Evolutionary conservation across 2,113 vertebrate species (phyloP).

Genomic region (Atherinomorus stipes): DNA sequence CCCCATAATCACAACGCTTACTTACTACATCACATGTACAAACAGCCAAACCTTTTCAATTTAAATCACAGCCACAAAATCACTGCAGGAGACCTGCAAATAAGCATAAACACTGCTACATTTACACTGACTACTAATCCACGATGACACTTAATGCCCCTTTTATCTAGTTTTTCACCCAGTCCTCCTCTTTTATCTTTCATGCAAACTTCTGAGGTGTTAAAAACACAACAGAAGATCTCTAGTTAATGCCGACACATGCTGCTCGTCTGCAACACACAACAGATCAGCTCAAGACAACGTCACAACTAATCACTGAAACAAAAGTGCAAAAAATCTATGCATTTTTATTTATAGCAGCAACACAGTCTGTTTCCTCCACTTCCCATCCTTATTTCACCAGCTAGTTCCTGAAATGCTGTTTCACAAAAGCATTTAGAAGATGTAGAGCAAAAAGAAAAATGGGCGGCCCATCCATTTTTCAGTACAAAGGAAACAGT

Average conservation of each 20-base stretch:
- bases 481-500: background rate
- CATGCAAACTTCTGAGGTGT: constrained; percentile 42
- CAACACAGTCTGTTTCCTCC: background rate
- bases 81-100: constrained; percentile 15
- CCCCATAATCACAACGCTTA: too few species aligned
- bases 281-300: constrained; percentile 3
- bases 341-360: background rate
- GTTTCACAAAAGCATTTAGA: background rate
- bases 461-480: too few species aligned
- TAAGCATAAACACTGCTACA: constrained; percentile 20
- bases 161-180: constrained; percentile 43
- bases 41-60: too few species aligned
- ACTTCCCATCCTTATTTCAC: background rate
- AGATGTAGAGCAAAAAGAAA: background rate
- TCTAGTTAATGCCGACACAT: constrained; percentile 43
- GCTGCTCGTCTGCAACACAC: constrained; percentile 32
- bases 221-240: constrained; percentile 29
- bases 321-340: background rate
- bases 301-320: background rate
- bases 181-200: constrained; percentile 40
- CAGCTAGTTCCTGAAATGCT: background rate
- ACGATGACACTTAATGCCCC: background rate
- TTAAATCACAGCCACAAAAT: constrained; percentile 3
- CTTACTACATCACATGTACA: too few species aligned
- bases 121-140: constrained; percentile 14